Percentiles rank a stretch among this genome's conserved stretches.
phyloP scores from a whole-genome alignment of 2,113 vertebrate species.

The Callithrix jacchus region DNA sequence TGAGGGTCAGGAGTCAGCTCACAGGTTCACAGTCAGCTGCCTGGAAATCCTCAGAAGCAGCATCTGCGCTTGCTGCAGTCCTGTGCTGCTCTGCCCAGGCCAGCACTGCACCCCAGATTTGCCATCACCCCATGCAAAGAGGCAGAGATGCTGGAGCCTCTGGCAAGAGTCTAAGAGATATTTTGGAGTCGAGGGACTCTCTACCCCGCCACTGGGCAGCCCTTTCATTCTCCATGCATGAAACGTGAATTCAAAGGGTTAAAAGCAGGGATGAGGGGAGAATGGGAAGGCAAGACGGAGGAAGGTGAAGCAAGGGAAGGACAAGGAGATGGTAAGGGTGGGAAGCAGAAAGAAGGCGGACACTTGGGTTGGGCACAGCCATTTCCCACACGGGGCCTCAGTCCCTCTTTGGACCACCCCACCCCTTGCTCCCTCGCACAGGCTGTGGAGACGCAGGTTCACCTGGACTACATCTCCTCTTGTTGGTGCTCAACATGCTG shows the following conservation, averaged over 20 bases:
- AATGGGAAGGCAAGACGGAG: not conserved
- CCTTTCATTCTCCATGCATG: rapidly evolving
- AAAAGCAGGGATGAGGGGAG: not conserved
- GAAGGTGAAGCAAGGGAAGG: too few species aligned
- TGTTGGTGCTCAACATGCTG: not conserved
- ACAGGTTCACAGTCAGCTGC: too few species aligned
- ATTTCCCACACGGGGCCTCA: rapidly evolving
- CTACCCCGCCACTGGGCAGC: rapidly evolving
- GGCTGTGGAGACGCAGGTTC: rapidly evolving
- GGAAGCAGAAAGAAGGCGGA: not conserved
- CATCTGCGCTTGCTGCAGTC: rapidly evolving
- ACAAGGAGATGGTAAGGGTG: not conserved
- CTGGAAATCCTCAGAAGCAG: rapidly evolving
- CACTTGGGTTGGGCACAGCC: rapidly evolving
- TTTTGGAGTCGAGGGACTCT: not conserved
- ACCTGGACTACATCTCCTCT: not conserved
- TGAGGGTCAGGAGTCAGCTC: too few species aligned
- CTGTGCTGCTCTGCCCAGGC: too few species aligned
- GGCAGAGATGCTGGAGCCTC: not conserved
- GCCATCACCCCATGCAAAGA: rapidly evolving
- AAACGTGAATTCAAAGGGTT: too few species aligned
- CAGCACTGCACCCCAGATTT: not conserved
- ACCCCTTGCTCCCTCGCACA: too few species aligned
- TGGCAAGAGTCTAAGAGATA: too few species aligned
- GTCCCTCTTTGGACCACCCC: too few species aligned